A percentile compares a stretch with the other conserved stretches of the same genome.
Conservation (phyloP, 1,140 invertebrate species). For the Hirudo medicinalis region DNA sequence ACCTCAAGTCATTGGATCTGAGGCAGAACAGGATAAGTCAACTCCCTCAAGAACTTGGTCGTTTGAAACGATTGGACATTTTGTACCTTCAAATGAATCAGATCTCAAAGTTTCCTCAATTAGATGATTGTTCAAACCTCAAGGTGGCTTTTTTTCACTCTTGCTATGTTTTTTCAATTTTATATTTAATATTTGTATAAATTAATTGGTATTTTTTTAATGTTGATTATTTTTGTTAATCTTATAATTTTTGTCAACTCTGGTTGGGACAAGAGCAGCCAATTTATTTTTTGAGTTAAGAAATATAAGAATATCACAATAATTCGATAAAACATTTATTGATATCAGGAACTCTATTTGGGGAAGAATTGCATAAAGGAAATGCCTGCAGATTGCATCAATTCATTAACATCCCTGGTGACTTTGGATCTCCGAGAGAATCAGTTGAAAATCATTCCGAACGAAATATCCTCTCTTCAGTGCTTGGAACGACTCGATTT, state of each 20-base stretch:
- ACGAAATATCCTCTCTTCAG: slow-evolving; percentile 60
- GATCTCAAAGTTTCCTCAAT: slow-evolving; percentile 43
- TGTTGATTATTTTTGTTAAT: too few species aligned
- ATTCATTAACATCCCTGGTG: slow-evolving; percentile 31
- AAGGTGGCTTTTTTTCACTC: slow-evolving; percentile 33
- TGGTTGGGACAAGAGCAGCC: too few species aligned
- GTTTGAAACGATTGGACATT: slow-evolving; percentile 63
- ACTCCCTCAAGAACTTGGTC: slow-evolving; percentile 59
- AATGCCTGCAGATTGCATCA: slow-evolving; percentile 34
- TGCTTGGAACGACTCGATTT: slow-evolving; percentile 65
- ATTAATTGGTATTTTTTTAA: too few species aligned
- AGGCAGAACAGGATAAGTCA: slow-evolving; percentile 58
- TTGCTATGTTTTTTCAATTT: not conserved
- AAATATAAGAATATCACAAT: not conserved
- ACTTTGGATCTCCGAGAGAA: slow-evolving; percentile 54
- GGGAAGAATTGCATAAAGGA: slow-evolving; percentile 59
- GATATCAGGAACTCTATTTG: slow-evolving; percentile 58
- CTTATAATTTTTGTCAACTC: too few species aligned
- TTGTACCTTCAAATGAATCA: slow-evolving; percentile 65
- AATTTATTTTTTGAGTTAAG: not conserved
- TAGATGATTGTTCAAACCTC: slow-evolving; percentile 34
- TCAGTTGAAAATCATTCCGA: slow-evolving; percentile 53
- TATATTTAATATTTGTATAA: not conserved
- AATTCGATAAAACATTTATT: slow-evolving; percentile 16
- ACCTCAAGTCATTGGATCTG: slow-evolving; percentile 56